phyloP scores from a whole-genome alignment of 1,140 invertebrate genomes.

The Lepidostoma basale region DNA sequence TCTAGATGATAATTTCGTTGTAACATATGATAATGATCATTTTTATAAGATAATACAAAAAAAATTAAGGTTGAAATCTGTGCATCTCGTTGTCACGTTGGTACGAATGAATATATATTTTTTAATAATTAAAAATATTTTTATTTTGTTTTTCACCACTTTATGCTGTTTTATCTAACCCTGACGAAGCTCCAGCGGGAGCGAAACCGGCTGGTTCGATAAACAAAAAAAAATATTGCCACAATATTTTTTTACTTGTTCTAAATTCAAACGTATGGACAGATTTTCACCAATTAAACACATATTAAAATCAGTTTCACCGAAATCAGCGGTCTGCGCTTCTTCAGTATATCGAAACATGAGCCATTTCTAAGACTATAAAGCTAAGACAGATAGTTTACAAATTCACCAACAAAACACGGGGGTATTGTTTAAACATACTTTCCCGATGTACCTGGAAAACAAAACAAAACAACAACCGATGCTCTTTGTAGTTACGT shows the following conservation, averaged over 20 bases:
- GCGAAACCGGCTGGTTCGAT: too few species aligned
- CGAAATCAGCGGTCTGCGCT: constrained; percentile 33
- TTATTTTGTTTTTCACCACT: too few species aligned
- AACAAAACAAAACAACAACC: constrained; percentile 32
- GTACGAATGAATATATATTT: too few species aligned
- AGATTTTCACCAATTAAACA: constrained; percentile 10
- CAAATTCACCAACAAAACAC: constrained; percentile 34
- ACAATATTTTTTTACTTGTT: neutral
- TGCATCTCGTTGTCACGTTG: too few species aligned
- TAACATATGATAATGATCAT: neutral
- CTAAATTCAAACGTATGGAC: neutral
- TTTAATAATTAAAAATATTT: too few species aligned
- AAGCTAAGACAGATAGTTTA: constrained; percentile 32
- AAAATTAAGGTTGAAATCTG: too few species aligned
- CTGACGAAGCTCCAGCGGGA: neutral
- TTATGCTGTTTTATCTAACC: neutral
- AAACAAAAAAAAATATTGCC: neutral
- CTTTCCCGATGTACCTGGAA: constrained; percentile 40
- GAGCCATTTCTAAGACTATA: constrained; percentile 29
- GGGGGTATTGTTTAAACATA: constrained; percentile 41
- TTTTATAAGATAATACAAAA: neutral
- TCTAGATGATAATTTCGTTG: too few species aligned
- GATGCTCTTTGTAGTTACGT: neutral
- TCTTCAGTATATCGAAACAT: constrained; percentile 11
- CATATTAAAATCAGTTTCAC: neutral